Evolutionary conservation across 2,888 invertebrate species (phyloP).

Genomic region (Metellina segmentata): DNA sequence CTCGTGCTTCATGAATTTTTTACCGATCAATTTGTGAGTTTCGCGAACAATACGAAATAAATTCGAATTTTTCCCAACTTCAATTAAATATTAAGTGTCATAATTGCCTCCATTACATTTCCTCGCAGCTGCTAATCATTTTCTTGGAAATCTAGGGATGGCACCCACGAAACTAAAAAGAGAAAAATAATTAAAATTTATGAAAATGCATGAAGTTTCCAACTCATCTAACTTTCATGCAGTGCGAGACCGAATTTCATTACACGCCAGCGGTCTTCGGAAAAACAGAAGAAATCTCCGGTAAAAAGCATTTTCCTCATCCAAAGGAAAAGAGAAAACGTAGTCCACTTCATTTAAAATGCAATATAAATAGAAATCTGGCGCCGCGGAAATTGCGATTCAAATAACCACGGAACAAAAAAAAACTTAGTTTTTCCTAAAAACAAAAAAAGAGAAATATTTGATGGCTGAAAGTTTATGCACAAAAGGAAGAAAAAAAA

Average conservation of each 20-base stretch:
- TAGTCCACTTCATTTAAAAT: constrained; percentile 34
- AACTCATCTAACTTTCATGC: background rate
- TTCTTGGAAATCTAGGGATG: too few species aligned
- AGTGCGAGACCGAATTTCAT: constrained; percentile 14
- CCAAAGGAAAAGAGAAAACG: background rate
- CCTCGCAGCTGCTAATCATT: too few species aligned
- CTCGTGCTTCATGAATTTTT: too few species aligned
- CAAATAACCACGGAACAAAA: constrained; percentile 18
- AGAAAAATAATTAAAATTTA: background rate
- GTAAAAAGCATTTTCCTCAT: background rate
- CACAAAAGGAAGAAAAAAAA: constrained; percentile 4
- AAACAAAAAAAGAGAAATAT: background rate
- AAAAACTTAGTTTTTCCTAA: constrained; percentile 1
- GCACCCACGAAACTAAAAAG: background rate
- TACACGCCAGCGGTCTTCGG: background rate
- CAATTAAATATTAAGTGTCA: too few species aligned
- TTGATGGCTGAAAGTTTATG: constrained; percentile 46
- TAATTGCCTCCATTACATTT: too few species aligned
- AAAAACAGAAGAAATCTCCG: background rate
- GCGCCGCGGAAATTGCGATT: constrained; percentile 38
- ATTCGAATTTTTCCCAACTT: too few species aligned
- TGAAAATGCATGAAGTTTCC: background rate
- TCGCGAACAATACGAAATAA: too few species aligned
- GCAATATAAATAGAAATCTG: constrained; percentile 49
- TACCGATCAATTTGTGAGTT: too few species aligned